These are phyloP conservation scores for Microhierax caerulescens DNA, from an alignment of 2,797 vertebrate genomes.

Conservation along the genomic window DNA sequence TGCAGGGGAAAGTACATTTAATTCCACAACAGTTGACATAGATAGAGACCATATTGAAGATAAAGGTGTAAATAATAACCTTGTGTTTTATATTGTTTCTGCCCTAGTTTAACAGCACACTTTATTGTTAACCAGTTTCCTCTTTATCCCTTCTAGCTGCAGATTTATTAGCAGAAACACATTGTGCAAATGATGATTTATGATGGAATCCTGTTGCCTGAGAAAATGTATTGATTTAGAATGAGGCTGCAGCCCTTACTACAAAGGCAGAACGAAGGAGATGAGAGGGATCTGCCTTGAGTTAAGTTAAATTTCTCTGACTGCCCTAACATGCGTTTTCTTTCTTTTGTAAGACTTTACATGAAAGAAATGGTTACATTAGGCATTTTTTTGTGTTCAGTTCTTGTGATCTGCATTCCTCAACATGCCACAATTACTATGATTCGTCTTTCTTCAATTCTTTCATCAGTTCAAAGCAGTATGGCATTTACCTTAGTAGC, in stretches of 20 bases:
- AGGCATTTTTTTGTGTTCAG: not conserved
- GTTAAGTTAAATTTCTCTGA: slow-evolving; percentile 20
- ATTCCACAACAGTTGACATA: not conserved
- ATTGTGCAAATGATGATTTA: slow-evolving; percentile 88
- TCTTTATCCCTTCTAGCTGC: slow-evolving; percentile 56
- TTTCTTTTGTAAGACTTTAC: not conserved
- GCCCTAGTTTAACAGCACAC: not conserved
- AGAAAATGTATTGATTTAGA: slow-evolving; percentile 86
- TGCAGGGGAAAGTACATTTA: not conserved
- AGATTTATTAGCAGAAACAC: slow-evolving; percentile 73
- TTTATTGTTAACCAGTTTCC: slow-evolving; percentile 63
- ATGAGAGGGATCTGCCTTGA: not conserved
- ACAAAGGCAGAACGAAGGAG: not conserved
- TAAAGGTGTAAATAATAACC: slow-evolving; percentile 42
- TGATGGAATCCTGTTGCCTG: slow-evolving; percentile 79
- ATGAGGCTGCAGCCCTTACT: slow-evolving; percentile 9
- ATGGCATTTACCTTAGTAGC: slow-evolving; percentile 68
- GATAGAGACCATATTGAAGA: not conserved
- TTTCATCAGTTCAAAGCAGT: slow-evolving; percentile 74
- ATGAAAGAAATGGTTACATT: not conserved
- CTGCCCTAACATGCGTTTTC: not conserved
- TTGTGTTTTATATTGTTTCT: slow-evolving; percentile 17
- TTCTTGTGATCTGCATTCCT: slow-evolving; percentile 34
- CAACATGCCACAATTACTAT: slow-evolving; percentile 33
- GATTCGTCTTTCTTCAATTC: slow-evolving; percentile 74